Percentiles rank a stretch among this genome's conserved stretches.
Conservation (phyloP, 2,113 vertebrate genomes). For the Galeopterus variegatus region DNA sequence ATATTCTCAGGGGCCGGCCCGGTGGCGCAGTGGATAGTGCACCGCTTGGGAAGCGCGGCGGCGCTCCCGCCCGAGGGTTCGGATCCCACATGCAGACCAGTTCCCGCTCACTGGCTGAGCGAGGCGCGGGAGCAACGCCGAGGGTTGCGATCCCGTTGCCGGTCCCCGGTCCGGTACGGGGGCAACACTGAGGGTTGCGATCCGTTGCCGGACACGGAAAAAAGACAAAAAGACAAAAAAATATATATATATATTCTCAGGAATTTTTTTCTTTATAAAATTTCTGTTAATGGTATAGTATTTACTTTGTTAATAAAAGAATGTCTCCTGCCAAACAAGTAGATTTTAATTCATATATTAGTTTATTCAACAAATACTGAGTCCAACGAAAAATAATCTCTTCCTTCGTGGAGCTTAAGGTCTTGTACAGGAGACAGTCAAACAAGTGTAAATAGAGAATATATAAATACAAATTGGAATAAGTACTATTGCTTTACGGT, state of each 20-base stretch:
- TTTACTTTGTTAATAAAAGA: conserved; percentile 34
- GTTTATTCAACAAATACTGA: conserved; percentile 33
- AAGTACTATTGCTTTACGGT: conserved; percentile 32
- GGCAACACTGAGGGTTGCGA: too few relatives aligned
- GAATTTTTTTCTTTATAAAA: conserved; percentile 13
- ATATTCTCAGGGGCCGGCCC: background rate
- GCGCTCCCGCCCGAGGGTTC: too few relatives aligned
- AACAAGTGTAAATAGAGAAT: background rate
- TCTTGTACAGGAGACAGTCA: background rate
- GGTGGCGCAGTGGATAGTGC: too few relatives aligned
- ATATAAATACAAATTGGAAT: conserved; percentile 39
- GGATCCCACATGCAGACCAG: too few relatives aligned
- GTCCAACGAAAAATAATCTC: conserved; percentile 29
- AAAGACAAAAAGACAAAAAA: too few relatives aligned
- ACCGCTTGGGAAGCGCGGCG: too few relatives aligned
- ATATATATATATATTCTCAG: too few relatives aligned
- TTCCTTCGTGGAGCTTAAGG: conserved; percentile 8
- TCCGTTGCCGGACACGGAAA: too few relatives aligned
- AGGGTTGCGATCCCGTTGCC: too few relatives aligned
- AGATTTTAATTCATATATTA: conserved; percentile 23
- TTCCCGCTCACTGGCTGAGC: too few relatives aligned
- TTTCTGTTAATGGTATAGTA: background rate
- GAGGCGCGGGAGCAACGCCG: too few relatives aligned
- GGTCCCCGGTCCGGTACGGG: too few relatives aligned
- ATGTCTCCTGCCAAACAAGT: background rate